Base-by-base conservation (phyloP, 2,888 invertebrate species). In the Papilio demoleus region DNA sequence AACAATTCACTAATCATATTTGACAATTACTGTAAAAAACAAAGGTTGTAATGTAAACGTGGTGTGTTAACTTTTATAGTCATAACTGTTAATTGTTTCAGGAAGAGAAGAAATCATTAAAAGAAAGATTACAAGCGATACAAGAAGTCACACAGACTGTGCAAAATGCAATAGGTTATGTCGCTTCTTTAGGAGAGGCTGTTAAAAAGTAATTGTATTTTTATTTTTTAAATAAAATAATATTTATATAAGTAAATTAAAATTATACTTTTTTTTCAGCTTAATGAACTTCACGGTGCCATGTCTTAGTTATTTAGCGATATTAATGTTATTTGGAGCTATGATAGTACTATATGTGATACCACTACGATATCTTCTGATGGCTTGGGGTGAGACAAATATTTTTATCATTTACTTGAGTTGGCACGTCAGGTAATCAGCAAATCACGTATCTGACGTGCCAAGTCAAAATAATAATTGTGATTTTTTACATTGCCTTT, bases 81-180 rank as follows among this genome's bases (percentile, higher is more conserved):
- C 14, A 4, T 5, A 11, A 1, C 12, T 38, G 61, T 22, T 59
- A 50, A 34, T 72, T 85, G 77, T n/a, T 45, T 1, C 79, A 97
- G 96, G 99, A 99, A 86, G 99, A 98, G 84, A 99, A 98, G 86
- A 98, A 98, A 89, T 97, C 97, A 76, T 93, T 99, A 65, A 98
- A 98, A 84, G 98, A 99, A 86, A 95, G 97, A 71, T 88, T 99
- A 50, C 98, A 98, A 87, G 97, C 98, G 2, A 98, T 99, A 76
- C 99, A 99, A 86, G 99, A 99, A 88, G 99, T 99, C 3, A 98
- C 99, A 19, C 97, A 98, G 81, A 97, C 97, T 67, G 98, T 99
- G 4, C 99, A 99, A 87, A 98, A 99, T 80, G 96, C 97, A 0
- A 97, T 99, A 70, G 99, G 99, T 27, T 97, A 96, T 81, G 95